Percentiles rank a stretch among this genome's conserved stretches.
phyloP scores from a whole-genome alignment of 2,797 vertebrate species.

The Lacerta agilis region DNA sequence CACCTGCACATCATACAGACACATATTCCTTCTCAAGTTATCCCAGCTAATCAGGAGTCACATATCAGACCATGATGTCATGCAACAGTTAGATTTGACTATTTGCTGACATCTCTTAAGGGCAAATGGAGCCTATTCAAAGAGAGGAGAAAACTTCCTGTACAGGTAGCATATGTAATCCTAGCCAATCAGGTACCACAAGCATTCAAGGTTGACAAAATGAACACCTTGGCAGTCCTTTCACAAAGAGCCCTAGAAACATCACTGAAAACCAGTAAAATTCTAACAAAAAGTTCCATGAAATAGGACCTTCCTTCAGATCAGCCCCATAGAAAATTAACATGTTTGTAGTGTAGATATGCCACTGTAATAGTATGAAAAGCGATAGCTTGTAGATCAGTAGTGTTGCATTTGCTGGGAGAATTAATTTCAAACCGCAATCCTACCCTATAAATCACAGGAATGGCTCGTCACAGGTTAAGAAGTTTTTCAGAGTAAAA shows the following conservation, averaged over 20 bases:
- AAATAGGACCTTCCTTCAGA: not conserved
- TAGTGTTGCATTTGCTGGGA: not conserved
- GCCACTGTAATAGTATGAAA: not conserved
- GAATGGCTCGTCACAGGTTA: not conserved
- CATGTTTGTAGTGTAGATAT: not conserved
- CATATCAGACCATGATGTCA: no score
- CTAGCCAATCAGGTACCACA: not conserved
- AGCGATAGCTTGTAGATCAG: not conserved
- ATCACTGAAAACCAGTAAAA: not conserved
- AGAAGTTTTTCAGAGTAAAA: not conserved
- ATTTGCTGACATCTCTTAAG: not conserved
- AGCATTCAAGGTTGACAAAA: not conserved
- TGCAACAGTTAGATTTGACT: not conserved
- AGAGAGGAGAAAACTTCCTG: not conserved
- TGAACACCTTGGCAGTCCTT: not conserved
- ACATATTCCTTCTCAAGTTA: not conserved
- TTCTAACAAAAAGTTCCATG: not conserved
- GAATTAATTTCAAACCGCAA: not conserved
- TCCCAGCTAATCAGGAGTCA: not conserved
- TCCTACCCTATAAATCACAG: not conserved
- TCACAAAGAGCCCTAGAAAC: not conserved
- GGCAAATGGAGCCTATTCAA: not conserved
- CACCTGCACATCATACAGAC: no score
- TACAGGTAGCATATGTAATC: not conserved
- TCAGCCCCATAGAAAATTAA: not conserved